Evolutionary conservation across 2,888 invertebrate genomes (phyloP).

Genomic region (Spicauda simplicius): DNA sequence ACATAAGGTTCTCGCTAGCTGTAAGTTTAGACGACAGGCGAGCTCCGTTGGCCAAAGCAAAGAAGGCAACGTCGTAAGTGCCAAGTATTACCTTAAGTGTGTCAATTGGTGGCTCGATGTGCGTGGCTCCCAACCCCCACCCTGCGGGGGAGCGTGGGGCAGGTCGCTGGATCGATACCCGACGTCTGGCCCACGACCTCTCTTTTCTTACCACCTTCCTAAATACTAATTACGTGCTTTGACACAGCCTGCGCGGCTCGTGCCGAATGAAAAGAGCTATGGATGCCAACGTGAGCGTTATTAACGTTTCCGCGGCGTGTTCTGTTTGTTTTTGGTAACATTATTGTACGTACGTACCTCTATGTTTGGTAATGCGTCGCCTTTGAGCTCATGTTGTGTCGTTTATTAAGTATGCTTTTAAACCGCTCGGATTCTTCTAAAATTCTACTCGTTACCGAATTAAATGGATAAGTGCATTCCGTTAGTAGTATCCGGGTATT

Average conservation of each 20-base stretch:
- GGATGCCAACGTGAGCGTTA: conserved; percentile 73
- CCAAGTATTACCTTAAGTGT: conserved; percentile 82
- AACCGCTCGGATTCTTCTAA: neutral
- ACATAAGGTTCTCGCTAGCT: conserved; percentile 38
- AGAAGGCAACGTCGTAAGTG: conserved; percentile 69
- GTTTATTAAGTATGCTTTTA: conserved; percentile 6
- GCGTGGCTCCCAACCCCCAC: conserved; percentile 73
- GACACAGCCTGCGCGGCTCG: conserved; percentile 79
- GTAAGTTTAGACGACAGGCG: conserved; percentile 36
- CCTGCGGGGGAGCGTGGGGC: conserved; percentile 73
- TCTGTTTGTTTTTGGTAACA: conserved; percentile 70
- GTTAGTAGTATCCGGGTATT: too few species aligned
- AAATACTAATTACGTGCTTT: conserved; percentile 86
- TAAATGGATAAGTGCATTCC: neutral
- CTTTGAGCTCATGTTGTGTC: conserved; percentile 35
- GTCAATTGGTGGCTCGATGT: conserved; percentile 83
- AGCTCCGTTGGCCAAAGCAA: conserved; percentile 51
- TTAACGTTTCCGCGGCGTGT: conserved; percentile 68
- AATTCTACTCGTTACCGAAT: neutral
- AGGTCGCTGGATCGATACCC: conserved; percentile 87
- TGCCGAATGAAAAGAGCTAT: conserved; percentile 78
- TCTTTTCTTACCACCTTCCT: conserved; percentile 85
- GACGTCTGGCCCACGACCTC: conserved; percentile 86
- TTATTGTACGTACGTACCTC: conserved; percentile 44
- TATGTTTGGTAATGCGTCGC: conserved; percentile 36